phyloP scores from a whole-genome alignment of 2,888 invertebrate species.

The Theretra japonica region DNA sequence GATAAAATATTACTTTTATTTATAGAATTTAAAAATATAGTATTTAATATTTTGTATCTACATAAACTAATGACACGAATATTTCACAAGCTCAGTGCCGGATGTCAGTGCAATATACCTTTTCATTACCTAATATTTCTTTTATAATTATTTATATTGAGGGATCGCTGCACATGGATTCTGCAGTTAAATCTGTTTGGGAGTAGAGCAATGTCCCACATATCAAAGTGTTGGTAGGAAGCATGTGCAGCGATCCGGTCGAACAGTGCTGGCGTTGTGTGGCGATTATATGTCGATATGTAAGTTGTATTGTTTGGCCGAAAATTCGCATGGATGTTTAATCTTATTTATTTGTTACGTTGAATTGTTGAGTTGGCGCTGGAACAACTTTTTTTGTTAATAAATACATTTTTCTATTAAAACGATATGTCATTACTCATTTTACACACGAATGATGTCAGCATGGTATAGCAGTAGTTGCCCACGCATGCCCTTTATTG shows the following conservation, averaged over 20 bases:
- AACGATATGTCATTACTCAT: conserved; percentile 72
- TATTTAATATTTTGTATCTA: conserved; percentile 64
- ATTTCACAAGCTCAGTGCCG: conserved; percentile 63
- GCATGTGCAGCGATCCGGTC: conserved; percentile 54
- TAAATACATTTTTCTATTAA: conserved; percentile 81
- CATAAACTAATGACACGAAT: conserved; percentile 53
- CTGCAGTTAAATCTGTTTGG: not conserved
- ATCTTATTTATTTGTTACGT: conserved; percentile 75
- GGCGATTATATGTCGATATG: conserved; percentile 68
- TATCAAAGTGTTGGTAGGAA: conserved; percentile 22
- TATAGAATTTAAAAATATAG: conserved; percentile 64
- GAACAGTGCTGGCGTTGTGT: conserved; percentile 71
- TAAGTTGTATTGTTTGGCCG: conserved; percentile 79
- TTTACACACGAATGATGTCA: conserved; percentile 81
- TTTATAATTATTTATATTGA: conserved; percentile 32
- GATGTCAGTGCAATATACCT: conserved; percentile 55
- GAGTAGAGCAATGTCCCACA: not conserved
- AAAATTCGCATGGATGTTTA: conserved; percentile 81
- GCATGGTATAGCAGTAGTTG: conserved; percentile 81
- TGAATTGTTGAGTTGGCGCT: conserved; percentile 79
- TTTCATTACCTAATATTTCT: conserved; percentile 49
- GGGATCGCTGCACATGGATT: conserved; percentile 35
- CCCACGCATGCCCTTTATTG: conserved; percentile 80
- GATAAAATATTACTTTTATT: conserved; percentile 64
- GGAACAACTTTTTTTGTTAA: conserved; percentile 79